Evolutionary conservation across 2,797 vertebrate genomes (phyloP), one percentile per base, ranked within the genome.

Genomic region (Amazonetta brasiliensis): DNA sequence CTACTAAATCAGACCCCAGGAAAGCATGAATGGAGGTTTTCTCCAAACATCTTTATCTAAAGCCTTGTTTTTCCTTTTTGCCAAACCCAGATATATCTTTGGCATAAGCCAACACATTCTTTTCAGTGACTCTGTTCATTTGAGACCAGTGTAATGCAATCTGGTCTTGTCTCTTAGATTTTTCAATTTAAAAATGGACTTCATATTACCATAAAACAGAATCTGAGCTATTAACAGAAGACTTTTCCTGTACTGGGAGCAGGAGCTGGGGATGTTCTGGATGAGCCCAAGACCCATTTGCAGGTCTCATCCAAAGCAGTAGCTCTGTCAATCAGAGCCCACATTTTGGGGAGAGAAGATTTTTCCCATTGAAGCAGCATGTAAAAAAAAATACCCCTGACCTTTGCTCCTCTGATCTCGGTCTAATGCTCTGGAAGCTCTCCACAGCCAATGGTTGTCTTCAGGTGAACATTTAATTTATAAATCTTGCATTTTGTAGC

Each of bases 221-320:
- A 25, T 25, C 39, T 25, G 1, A 63, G 5, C 20, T 52, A 7
- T 1, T 18, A 35, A 3, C 43, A 4, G 0, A 15, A 60, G 41
- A 11, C 5, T 30, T 30, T 69, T 58, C 26, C 75, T 35, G 16
- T 19, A 48, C 17, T 43, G 68, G 59, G 55, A 22, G 22, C 13
- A 8, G 80, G 84, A 56, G 58, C 11, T 43, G 41, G 69, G 80
- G 18, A 59, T 0, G 2, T 5, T 81, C 69, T 56, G 54, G 43
- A 22, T 0, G 0, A 82, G 78, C 33, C 63, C 55, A 72, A 82
- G 46, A 20, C 5, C 73, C 30, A 37, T 56, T 84, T 75, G 66
- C 35, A 46, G 81, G 59, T 64, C 71, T 92, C n/a, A 48, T 77
- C 30, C 84, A 31, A 28, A 91, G 89, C 89, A 82, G 87, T 80